phyloP scores from a whole-genome alignment of 1,140 invertebrate species.

The Zaprionus lachaisei region DNA sequence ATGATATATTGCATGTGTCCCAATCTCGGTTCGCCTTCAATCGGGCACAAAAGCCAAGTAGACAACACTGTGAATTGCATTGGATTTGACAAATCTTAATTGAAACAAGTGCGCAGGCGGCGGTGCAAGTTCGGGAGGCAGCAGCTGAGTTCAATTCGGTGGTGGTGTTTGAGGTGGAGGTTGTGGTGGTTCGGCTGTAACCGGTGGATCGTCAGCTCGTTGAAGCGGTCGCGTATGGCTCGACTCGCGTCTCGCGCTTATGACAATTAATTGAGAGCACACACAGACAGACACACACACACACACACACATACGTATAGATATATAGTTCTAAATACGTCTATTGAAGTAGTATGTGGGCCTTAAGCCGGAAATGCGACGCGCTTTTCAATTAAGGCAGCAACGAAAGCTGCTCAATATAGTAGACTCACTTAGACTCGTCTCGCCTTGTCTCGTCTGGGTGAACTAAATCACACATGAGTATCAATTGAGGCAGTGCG shows the following conservation, averaged over 20 bases:
- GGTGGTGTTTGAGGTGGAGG: too few relatives aligned
- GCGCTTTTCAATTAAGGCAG: constrained; percentile 76
- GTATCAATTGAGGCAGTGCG: neutral
- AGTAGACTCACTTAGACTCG: constrained; percentile 8
- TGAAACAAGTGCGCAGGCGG: constrained; percentile 71
- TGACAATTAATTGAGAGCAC: constrained; percentile 71
- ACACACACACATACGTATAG: constrained; percentile 15
- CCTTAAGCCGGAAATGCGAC: constrained; percentile 74
- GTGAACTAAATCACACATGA: constrained; percentile 30
- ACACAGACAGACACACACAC: constrained; percentile 11
- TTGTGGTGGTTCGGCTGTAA: constrained; percentile 23
- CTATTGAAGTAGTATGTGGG: constrained; percentile 22
- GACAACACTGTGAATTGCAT: constrained; percentile 55
- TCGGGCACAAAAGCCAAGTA: constrained; percentile 35
- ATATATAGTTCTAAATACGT: constrained; percentile 18
- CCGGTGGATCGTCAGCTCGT: constrained; percentile 19
- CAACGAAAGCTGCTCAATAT: constrained; percentile 25
- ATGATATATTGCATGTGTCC: constrained; percentile 31
- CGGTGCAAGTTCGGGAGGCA: neutral
- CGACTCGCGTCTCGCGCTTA: constrained; percentile 43
- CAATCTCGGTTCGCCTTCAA: constrained; percentile 58
- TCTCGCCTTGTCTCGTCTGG: constrained; percentile 22
- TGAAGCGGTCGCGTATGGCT: constrained; percentile 1
- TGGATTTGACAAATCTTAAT: constrained; percentile 80
- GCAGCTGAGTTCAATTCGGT: neutral